These are phyloP conservation scores for Anniella stebbinsi DNA, from an alignment of 2,797 vertebrate genomes.

Conservation along the genomic window DNA sequence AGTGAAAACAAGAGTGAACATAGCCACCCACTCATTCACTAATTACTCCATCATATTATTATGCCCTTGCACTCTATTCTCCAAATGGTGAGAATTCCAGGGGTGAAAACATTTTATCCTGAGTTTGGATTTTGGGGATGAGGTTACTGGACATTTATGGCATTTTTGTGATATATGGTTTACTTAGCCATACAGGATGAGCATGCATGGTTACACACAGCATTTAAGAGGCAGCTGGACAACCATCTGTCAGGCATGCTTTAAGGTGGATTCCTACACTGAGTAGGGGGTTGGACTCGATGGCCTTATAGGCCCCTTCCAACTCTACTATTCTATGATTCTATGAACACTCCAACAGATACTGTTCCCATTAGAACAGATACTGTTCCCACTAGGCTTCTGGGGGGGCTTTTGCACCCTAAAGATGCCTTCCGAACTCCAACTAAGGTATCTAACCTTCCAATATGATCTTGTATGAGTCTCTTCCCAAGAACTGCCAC, in stretches of 20 bases:
- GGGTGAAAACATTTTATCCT: neutral
- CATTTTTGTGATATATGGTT: neutral
- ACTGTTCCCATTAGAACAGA: no score
- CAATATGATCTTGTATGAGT: neutral
- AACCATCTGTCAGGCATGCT: no score
- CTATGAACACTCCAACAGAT: neutral
- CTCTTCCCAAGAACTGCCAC: neutral
- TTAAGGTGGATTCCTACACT: no score
- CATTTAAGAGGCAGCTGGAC: no score
- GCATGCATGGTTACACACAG: neutral
- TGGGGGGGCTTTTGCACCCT: neutral
- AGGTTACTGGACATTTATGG: neutral
- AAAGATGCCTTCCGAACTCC: neutral
- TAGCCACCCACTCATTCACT: neutral
- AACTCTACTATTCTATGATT: no score
- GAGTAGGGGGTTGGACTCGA: no score
- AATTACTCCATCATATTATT: neutral
- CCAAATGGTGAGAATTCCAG: neutral
- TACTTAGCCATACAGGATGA: neutral
- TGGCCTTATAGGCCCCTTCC: no score
- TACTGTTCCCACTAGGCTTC: neutral
- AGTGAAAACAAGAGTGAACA: neutral
- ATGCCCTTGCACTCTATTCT: neutral
- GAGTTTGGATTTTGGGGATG: neutral
- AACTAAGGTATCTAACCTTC: neutral